These are phyloP conservation scores for Bradypodion ventrale DNA, from an alignment of 2,797 vertebrate species.

Conservation along the genomic window DNA sequence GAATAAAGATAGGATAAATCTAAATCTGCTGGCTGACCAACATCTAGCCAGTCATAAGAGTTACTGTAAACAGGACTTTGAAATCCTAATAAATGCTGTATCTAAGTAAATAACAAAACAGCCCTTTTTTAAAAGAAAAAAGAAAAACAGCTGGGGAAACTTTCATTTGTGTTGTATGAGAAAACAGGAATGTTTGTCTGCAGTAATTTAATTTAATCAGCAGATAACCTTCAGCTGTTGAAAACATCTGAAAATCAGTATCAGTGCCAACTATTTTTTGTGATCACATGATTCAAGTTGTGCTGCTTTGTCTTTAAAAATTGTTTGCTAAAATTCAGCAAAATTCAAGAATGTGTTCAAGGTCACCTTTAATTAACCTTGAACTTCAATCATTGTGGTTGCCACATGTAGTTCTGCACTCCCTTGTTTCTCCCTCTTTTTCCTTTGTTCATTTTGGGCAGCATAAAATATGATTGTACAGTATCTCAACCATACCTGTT, in stretches of 20 bases:
- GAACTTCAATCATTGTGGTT: not conserved
- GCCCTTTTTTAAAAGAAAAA: not conserved
- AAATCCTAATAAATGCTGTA: not conserved
- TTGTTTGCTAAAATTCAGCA: slow-evolving; percentile 10
- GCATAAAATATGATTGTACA: not conserved
- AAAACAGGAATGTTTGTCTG: not conserved
- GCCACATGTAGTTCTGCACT: not conserved
- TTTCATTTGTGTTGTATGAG: not conserved
- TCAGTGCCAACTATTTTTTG: not conserved
- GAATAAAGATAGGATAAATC: not conserved
- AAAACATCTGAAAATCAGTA: slow-evolving; percentile 18
- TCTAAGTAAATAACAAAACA: not conserved
- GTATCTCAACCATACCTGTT: not conserved
- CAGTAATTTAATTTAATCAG: slow-evolving; percentile 14
- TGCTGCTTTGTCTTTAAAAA: not conserved
- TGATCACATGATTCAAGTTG: slow-evolving; percentile 8
- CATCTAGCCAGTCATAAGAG: not conserved
- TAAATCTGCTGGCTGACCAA: not conserved
- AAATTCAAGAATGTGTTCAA: not conserved
- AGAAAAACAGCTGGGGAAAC: not conserved
- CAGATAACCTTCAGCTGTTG: slow-evolving; percentile 14
- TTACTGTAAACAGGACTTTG: not conserved
- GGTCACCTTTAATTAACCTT: slow-evolving; percentile 11
- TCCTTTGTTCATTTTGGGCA: not conserved
- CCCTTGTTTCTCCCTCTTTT: not conserved